Evolutionary conservation across 2,888 invertebrate species (phyloP), one percentile per base, ranked within the genome.

Genomic region (Magallana nippona): DNA sequence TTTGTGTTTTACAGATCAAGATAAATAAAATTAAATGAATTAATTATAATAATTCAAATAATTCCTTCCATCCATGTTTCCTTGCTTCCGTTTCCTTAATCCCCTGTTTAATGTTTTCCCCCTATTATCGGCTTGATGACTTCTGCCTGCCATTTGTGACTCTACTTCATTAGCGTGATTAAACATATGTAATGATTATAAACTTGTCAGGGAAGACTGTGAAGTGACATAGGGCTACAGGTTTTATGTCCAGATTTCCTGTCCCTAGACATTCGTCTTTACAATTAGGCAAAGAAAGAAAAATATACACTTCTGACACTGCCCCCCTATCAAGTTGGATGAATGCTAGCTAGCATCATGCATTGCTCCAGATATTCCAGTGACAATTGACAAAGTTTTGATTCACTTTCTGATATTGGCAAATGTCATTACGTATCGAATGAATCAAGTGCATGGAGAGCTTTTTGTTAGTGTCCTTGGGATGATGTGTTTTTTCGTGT

Each of bases 191-290:
- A 27, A 71, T 71, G 11, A 71, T 71, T 71, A 71, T 27, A 22
- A 71, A 71, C 22, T 71, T 71, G 71, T 22, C 71, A 71, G 71
- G 32, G 15, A 71, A 22, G 5, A 32, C 71, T 71, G 27, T 27
- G 27, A 27, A 13, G 27, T 71, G 71, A 71, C 71, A 71, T 10
- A 27, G 71, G 15, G 15, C 27, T 71, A 15, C 71, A 22, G 27
- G 27, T 22, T 71, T 71, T 71, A 71, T 71, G 71, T 71, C 71
- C 71, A 71, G 71, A 71, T 71, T 71, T 71, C 60, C 60, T 60
- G 60, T 60, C 32, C 32, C 32, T 71, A 71, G 44, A 44, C 44
- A 44, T 27, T 22, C 11, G 71, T 5, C 10, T 27, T n/a, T 71
- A 32, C 27, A 15, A 22, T 27, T 22, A 13, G 13, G 22, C 22